Percentiles rank a stretch among this genome's conserved stretches.
phyloP scores from a whole-genome alignment of 2,113 vertebrate genomes.

The Ceuthmochares aereus region DNA sequence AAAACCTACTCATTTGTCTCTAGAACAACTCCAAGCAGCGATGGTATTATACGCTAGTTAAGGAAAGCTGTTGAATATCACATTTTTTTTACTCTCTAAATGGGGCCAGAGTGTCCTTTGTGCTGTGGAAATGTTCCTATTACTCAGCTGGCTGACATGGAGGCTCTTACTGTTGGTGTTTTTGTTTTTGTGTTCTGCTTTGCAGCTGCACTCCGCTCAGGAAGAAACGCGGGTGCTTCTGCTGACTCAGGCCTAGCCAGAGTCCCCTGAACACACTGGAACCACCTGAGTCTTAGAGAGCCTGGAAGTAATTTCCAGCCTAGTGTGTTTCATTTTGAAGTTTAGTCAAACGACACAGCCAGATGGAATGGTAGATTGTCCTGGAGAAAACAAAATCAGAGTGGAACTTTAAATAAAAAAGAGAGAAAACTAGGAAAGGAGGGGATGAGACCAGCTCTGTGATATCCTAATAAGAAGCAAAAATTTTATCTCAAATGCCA shows the following conservation, averaged over 20 bases:
- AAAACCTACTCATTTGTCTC: neutral
- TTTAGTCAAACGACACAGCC: neutral
- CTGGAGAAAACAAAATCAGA: neutral
- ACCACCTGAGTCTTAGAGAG: constrained; percentile 18
- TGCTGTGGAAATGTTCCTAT: constrained; percentile 33
- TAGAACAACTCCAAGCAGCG: neutral
- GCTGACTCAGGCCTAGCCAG: constrained; percentile 36
- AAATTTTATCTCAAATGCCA: neutral
- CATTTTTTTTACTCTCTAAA: neutral
- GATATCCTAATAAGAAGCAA: neutral
- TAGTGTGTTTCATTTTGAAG: neutral
- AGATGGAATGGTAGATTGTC: neutral
- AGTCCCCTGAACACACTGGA: neutral
- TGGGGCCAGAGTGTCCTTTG: constrained; percentile 13
- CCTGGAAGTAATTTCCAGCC: constrained; percentile 52
- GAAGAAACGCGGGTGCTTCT: constrained; percentile 21
- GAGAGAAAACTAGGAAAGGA: neutral
- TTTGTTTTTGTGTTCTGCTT: constrained; percentile 53
- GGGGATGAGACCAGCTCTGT: neutral
- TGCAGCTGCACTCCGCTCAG: constrained; percentile 47
- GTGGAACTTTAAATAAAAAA: neutral
- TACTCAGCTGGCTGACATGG: constrained; percentile 55
- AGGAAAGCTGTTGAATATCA: neutral
- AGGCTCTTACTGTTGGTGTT: constrained; percentile 27
- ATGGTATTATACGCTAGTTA: neutral